Evolutionary conservation across 2,888 invertebrate species (phyloP).

Genomic region (Sclerodermus sp.): DNA sequence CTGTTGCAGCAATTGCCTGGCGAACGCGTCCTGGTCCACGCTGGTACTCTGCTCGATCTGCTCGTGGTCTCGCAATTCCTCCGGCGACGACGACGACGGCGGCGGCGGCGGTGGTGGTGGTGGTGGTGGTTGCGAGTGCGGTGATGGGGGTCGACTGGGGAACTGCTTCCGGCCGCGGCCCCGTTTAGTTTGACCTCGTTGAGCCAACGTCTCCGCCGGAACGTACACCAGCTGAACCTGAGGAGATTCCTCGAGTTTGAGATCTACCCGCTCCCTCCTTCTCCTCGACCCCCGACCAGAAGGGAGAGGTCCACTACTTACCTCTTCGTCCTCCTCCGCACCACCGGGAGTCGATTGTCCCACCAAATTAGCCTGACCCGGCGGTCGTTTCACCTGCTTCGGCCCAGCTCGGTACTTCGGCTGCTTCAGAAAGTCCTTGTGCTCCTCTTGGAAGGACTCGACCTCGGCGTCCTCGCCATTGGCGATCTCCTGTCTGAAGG

Average conservation of each 20-base stretch:
- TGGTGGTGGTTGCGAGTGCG: slow-evolving; percentile 32
- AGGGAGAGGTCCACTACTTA: no score
- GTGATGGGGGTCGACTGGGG: slow-evolving; percentile 25
- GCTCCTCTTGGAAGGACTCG: slow-evolving; percentile 12
- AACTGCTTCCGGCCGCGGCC: slow-evolving; percentile 39
- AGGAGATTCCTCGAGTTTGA: no score
- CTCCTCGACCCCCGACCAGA: no score
- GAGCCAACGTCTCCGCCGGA: slow-evolving; percentile 74
- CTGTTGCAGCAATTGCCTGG: slow-evolving; percentile 46
- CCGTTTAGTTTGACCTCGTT: slow-evolving; percentile 53
- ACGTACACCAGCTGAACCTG: slow-evolving; percentile 80
- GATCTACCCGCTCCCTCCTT: no score
- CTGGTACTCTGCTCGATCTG: slow-evolving; percentile 14
- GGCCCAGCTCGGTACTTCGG: slow-evolving; percentile 24
- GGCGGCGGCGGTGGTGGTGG: slow-evolving; percentile 24
- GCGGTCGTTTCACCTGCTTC: slow-evolving; percentile 24
- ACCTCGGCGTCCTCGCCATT: no score
- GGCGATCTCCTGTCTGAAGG: background rate
- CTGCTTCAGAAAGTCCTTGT: slow-evolving; percentile 26
- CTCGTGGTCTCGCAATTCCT: slow-evolving; percentile 1
- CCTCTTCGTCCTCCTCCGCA: slow-evolving; percentile 41
- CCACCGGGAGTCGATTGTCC: slow-evolving; percentile 17
- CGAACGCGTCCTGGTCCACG: slow-evolving; percentile 33
- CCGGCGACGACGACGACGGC: slow-evolving; percentile 28
- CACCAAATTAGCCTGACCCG: slow-evolving; percentile 21